phyloP scores from a whole-genome alignment of 2,797 vertebrate species.

The Pseudomugil gertrudae region DNA sequence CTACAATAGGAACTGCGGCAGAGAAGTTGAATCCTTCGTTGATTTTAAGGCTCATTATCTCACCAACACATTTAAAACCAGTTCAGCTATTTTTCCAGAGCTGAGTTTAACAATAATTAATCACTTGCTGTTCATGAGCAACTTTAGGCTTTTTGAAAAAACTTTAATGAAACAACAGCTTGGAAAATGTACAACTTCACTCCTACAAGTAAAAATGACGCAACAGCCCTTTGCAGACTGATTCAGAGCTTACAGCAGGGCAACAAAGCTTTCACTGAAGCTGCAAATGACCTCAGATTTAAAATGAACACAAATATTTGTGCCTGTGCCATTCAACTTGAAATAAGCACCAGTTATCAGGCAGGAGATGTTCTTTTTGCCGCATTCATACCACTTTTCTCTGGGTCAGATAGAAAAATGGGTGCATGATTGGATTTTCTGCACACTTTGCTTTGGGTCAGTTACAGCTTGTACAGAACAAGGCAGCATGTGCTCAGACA shows the following conservation, averaged over 20 bases:
- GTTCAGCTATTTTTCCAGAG: not conserved
- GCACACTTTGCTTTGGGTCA: not conserved
- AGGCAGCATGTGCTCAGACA: not conserved
- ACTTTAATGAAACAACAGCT: slow-evolving; percentile 10
- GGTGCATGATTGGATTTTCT: not conserved
- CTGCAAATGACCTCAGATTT: not conserved
- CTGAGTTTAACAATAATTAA: slow-evolving; percentile 5
- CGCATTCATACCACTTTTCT: not conserved
- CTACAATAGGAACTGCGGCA: not conserved
- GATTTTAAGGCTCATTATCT: slow-evolving; percentile 5
- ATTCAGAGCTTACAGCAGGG: not conserved
- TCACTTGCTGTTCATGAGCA: slow-evolving; percentile 1
- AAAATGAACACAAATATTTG: not conserved
- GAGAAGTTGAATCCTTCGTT: not conserved
- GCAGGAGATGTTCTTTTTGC: not conserved
- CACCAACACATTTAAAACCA: not conserved
- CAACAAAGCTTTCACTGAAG: not conserved
- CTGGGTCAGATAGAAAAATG: not conserved
- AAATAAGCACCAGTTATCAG: not conserved
- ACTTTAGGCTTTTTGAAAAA: not conserved
- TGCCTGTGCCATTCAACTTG: not conserved
- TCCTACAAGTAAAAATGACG: not conserved
- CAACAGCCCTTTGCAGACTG: not conserved
- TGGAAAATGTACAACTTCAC: not conserved
- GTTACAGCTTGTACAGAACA: not conserved